Evolutionary conservation across 2,113 vertebrate species (phyloP).

Genomic region (Ploceus nigricollis): DNA sequence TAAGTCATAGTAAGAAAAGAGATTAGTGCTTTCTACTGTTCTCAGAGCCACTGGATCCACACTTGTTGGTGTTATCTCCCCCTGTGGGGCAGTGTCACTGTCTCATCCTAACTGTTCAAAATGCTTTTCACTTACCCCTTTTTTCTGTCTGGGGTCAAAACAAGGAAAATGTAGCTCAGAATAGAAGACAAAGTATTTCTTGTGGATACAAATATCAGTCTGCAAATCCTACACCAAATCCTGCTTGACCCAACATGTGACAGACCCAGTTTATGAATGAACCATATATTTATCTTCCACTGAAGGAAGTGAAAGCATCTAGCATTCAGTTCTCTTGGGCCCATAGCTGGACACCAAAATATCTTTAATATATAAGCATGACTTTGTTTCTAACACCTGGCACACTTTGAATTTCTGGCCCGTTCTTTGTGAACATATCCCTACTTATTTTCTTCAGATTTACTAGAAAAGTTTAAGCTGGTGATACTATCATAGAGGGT

Average conservation of each 20-base stretch:
- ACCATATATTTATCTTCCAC: neutral
- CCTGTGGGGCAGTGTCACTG: rapidly evolving
- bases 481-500: neutral
- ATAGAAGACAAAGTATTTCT: neutral
- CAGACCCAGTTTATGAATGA: neutral
- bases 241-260: neutral
- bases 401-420: neutral
- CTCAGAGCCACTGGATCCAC: neutral
- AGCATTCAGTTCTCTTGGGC: neutral
- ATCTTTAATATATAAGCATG: neutral
- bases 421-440: neutral
- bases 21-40: neutral
- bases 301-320: neutral
- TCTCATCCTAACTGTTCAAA: neutral
- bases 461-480: neutral
- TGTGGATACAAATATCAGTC: neutral
- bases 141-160: neutral
- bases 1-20: neutral
- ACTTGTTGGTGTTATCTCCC: neutral
- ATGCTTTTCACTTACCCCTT: neutral
- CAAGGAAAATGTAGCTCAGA: neutral
- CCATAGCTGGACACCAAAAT: neutral
- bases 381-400: neutral
- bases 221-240: neutral
- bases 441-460: neutral